Conservation (phyloP, 64 coral and sea anemone genomes). For the Exaiptasia diaphana region DNA sequence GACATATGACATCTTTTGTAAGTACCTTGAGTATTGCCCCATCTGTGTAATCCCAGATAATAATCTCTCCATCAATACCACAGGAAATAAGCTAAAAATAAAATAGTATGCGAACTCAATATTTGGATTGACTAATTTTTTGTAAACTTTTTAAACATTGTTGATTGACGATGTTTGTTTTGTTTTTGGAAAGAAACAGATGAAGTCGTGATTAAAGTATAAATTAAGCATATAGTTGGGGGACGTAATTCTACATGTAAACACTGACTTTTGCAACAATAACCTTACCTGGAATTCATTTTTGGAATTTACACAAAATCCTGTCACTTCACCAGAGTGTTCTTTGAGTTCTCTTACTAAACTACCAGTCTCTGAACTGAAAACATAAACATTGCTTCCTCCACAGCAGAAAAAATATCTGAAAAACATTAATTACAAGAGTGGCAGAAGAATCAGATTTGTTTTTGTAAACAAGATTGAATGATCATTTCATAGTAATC, state of each 20-base stretch:
- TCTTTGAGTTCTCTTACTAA: conserved; percentile 58
- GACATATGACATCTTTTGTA: too few relatives aligned
- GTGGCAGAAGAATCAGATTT: not conserved
- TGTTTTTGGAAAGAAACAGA: too few relatives aligned
- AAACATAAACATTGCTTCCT: conserved; percentile 58
- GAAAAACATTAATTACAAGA: not conserved
- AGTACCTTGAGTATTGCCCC: conserved; percentile 79
- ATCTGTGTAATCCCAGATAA: conserved; percentile 87
- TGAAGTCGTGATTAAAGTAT: too few relatives aligned
- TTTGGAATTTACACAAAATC: conserved; percentile 55
- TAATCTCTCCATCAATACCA: conserved; percentile 36
- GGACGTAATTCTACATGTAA: too few relatives aligned
- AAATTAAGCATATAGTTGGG: too few relatives aligned
- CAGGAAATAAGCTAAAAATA: conserved; percentile 73
- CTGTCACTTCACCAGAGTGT: conserved; percentile 43
- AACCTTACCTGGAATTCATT: conserved; percentile 77
- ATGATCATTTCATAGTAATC: too few relatives aligned
- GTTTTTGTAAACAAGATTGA: not conserved
- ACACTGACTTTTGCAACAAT: too few relatives aligned
- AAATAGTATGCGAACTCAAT: not conserved
- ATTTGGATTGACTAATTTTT: not conserved
- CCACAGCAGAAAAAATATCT: conserved; percentile 77
- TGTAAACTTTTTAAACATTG: too few relatives aligned
- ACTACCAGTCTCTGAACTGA: conserved; percentile 60
- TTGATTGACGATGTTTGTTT: too few relatives aligned